Conservation (phyloP, 2,113 vertebrate genomes). For the Muntiacus reevesi region DNA sequence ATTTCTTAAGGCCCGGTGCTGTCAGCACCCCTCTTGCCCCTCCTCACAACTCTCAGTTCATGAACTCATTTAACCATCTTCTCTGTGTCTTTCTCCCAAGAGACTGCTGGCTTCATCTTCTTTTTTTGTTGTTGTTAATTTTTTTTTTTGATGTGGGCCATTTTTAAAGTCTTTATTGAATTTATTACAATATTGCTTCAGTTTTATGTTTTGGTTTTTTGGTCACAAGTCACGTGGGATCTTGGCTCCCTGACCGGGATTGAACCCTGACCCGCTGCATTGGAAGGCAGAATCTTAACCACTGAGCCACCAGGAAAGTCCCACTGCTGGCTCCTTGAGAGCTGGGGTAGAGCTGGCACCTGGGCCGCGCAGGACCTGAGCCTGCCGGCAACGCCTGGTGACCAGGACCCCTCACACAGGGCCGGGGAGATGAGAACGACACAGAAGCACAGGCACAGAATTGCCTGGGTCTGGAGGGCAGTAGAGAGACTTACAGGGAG, state of each 20-base stretch:
- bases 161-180: background rate
- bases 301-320: background rate
- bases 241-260: background rate
- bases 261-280: background rate
- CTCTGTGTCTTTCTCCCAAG: background rate
- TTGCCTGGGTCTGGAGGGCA: background rate
- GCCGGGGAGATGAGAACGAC: background rate
- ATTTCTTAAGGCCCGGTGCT: background rate
- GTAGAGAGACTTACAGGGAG: background rate
- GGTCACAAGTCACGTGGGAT: background rate
- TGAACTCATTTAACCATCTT: no score
- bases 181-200: background rate
- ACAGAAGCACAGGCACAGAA: fast-evolving
- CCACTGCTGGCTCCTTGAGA: background rate
- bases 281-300: background rate
- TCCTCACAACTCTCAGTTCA: background rate
- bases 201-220: background rate
- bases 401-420: background rate
- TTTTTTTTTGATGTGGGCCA: background rate
- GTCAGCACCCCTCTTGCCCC: background rate
- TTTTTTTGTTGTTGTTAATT: background rate
- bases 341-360: background rate
- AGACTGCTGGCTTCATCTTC: background rate
- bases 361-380: no score
- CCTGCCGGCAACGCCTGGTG: fast-evolving